Percentiles rank a stretch among this genome's conserved stretches.
Conservation (phyloP, 2,888 invertebrate genomes). For the Scotopteryx bipunctaria region DNA sequence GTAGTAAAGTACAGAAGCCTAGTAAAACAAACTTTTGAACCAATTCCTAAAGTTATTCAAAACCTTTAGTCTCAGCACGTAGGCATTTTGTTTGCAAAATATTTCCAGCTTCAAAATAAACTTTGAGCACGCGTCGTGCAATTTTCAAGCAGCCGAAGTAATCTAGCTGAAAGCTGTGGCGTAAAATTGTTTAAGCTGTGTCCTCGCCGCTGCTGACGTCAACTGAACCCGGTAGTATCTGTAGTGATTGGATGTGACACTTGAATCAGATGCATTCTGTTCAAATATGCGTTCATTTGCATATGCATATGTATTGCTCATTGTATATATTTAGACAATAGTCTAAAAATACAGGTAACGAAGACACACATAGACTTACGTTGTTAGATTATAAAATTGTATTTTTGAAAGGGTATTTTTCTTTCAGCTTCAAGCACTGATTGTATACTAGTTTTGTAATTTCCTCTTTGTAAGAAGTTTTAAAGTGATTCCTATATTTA, state of each 20-base stretch:
- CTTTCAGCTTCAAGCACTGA: too few relatives aligned
- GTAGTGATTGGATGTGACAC: slow-evolving; percentile 23
- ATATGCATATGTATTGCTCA: neutral
- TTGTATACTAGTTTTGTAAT: too few relatives aligned
- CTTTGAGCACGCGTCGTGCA: slow-evolving; percentile 14
- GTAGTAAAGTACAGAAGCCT: neutral
- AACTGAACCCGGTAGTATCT: slow-evolving; percentile 2
- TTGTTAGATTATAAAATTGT: too few relatives aligned
- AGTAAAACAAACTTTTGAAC: neutral
- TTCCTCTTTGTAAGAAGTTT: too few relatives aligned
- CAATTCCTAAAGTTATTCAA: neutral
- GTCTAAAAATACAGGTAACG: too few relatives aligned
- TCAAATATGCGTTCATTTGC: neutral
- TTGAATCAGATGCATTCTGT: slow-evolving; percentile 10
- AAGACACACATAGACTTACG: too few relatives aligned
- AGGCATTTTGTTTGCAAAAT: slow-evolving; percentile 15
- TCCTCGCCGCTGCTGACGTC: slow-evolving; percentile 12
- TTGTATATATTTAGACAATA: too few relatives aligned
- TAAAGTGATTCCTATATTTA: too few relatives aligned
- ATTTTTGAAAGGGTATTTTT: too few relatives aligned
- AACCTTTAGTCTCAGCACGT: neutral
- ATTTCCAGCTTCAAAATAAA: slow-evolving; percentile 8
- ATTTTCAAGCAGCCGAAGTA: slow-evolving; percentile 25
- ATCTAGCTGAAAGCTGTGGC: slow-evolving; percentile 22
- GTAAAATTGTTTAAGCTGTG: slow-evolving; percentile 41